Conservation (phyloP, 37 sponge, comb jelly and placozoan genomes). For the Corticium candelabrum region DNA sequence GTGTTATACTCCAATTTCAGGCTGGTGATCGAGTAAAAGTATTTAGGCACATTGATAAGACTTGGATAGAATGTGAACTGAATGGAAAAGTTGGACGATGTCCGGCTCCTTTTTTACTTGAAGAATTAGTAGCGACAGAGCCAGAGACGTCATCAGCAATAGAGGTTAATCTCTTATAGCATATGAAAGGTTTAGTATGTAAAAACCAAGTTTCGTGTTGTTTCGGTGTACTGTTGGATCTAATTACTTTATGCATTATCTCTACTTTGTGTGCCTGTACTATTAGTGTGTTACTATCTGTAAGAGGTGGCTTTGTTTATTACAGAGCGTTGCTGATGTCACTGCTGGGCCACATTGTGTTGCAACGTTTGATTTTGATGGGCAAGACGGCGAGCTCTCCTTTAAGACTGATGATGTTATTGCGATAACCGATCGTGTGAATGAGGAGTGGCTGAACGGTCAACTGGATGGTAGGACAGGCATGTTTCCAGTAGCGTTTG, state of each 20-base stretch:
- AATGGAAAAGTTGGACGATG: background rate
- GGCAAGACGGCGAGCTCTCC: conserved; percentile 22
- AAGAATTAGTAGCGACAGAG: too few species aligned
- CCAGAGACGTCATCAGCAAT: too few species aligned
- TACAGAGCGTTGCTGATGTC: background rate
- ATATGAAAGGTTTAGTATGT: too few species aligned
- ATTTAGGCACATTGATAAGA: background rate
- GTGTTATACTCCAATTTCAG: too few species aligned
- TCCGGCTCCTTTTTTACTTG: too few species aligned
- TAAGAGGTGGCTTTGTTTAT: too few species aligned
- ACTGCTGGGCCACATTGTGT: conserved; percentile 18
- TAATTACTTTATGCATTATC: too few species aligned
- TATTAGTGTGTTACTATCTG: too few species aligned
- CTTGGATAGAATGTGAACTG: background rate
- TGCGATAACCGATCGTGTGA: conserved; percentile 30
- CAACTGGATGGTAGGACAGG: conserved; percentile 36
- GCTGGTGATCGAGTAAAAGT: background rate
- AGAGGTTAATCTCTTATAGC: too few species aligned
- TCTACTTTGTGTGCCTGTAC: too few species aligned
- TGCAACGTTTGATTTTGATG: conserved; percentile 32
- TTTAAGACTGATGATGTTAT: conserved; percentile 32
- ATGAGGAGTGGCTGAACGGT: conserved; percentile 74
- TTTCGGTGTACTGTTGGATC: too few species aligned
- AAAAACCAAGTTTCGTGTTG: too few species aligned
- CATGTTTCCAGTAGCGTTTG: conserved; percentile 71